Conservation (phyloP, 2,113 vertebrate species). For the Upupa epops region DNA sequence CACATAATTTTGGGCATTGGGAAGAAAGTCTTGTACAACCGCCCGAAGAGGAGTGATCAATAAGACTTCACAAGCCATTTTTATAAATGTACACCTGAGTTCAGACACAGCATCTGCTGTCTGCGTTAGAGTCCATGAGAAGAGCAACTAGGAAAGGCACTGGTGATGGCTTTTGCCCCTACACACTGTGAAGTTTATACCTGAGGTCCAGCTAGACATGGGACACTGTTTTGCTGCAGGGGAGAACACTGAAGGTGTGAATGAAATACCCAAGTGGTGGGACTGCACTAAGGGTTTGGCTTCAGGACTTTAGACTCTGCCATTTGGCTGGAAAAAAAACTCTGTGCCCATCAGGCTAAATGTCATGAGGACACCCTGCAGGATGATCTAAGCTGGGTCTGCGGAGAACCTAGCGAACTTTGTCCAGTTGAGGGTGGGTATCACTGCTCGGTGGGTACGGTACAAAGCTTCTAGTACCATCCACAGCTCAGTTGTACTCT, state of each 20-base stretch:
- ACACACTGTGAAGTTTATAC: no score
- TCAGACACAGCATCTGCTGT: background rate
- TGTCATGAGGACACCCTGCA: background rate
- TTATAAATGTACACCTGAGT: background rate
- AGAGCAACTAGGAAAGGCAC: background rate
- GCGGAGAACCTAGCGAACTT: background rate
- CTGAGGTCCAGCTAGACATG: background rate
- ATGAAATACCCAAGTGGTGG: background rate
- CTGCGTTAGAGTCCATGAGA: background rate
- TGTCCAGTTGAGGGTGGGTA: background rate
- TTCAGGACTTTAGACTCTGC: background rate
- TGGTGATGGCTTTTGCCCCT: background rate
- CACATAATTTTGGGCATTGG: slow-evolving; percentile 57
- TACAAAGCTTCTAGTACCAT: background rate
- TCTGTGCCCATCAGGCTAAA: background rate
- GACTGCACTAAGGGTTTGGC: background rate
- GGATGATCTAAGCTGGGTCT: background rate
- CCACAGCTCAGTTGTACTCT: background rate
- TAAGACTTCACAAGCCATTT: background rate
- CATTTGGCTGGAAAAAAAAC: background rate
- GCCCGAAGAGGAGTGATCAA: background rate
- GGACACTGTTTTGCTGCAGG: background rate
- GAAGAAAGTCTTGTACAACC: slow-evolving; percentile 30
- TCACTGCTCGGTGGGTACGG: background rate
- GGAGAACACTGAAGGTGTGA: background rate